Percentiles rank a stretch among this genome's conserved stretches.
Evolutionary conservation across 2,113 vertebrate genomes (phyloP).

Genomic region (Colius striatus): DNA sequence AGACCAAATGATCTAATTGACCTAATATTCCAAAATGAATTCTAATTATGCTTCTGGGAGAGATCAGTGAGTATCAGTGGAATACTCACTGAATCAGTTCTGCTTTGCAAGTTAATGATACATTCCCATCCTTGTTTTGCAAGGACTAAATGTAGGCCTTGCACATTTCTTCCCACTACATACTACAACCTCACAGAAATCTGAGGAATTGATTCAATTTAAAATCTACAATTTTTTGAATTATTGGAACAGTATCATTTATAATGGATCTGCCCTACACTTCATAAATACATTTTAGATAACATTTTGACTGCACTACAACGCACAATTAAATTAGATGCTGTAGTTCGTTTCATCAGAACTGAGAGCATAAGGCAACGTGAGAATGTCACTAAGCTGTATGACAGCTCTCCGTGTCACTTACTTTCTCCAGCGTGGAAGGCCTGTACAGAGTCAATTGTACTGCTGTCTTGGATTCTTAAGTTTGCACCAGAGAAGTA

Average conservation of each 20-base stretch:
- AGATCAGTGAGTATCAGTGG: neutral
- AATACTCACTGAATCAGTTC: neutral
- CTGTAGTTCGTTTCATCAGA: neutral
- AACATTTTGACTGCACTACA: neutral
- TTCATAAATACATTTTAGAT: neutral
- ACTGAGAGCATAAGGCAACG: neutral
- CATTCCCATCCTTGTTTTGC: neutral
- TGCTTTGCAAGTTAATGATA: neutral
- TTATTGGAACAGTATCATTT: neutral
- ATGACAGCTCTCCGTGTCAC: neutral
- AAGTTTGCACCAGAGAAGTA: neutral
- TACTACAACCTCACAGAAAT: neutral
- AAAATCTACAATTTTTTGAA: neutral
- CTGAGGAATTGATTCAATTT: neutral
- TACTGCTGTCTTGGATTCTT: neutral
- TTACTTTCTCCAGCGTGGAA: neutral
- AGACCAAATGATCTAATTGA: neutral
- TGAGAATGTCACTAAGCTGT: neutral
- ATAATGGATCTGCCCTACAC: neutral
- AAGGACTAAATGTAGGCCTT: neutral
- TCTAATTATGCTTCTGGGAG: constrained; percentile 12
- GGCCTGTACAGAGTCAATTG: neutral
- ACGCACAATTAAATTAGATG: neutral
- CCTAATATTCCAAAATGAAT: neutral
- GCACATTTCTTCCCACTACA: neutral